phyloP scores from a whole-genome alignment of 2,797 vertebrate genomes.

The Stomatorhinus walkeri region DNA sequence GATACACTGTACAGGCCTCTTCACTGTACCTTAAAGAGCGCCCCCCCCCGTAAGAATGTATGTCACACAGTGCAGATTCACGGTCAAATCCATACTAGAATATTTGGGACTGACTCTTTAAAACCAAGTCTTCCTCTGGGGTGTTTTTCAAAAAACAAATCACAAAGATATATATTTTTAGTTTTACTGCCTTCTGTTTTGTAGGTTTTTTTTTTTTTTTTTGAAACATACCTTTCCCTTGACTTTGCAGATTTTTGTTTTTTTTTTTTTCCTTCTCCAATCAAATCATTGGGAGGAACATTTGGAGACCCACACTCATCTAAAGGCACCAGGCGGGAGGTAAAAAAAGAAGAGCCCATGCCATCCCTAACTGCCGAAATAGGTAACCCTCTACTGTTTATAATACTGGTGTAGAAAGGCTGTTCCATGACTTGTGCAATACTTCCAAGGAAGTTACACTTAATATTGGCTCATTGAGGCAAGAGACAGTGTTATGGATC shows the following conservation, averaged over 20 bases:
- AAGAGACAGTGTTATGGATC: slow-evolving; percentile 64
- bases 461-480: slow-evolving; percentile 49
- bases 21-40: slow-evolving; percentile 86
- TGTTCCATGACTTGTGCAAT: slow-evolving; percentile 48
- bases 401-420: slow-evolving; percentile 45
- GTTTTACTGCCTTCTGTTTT: slow-evolving; percentile 30
- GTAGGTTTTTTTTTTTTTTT: slow-evolving; percentile 38
- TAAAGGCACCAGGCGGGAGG: neutral
- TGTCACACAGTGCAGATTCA: slow-evolving; percentile 58
- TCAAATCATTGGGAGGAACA: neutral
- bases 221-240: slow-evolving; percentile 27
- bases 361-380: neutral
- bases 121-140: slow-evolving; percentile 72
- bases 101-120: slow-evolving; percentile 66
- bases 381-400: slow-evolving; percentile 32
- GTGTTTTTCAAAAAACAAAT: slow-evolving; percentile 51
- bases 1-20: slow-evolving; percentile 70
- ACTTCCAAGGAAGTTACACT: slow-evolving; percentile 41
- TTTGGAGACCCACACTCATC: neutral
- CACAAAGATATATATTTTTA: slow-evolving; percentile 27
- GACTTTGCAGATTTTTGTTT: neutral
- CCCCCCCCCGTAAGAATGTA: slow-evolving; percentile 83
- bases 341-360: neutral
- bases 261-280: neutral
- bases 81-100: slow-evolving; percentile 56